Conservation (phyloP, 2,113 vertebrate genomes). For the Pterocles gutturalis region DNA sequence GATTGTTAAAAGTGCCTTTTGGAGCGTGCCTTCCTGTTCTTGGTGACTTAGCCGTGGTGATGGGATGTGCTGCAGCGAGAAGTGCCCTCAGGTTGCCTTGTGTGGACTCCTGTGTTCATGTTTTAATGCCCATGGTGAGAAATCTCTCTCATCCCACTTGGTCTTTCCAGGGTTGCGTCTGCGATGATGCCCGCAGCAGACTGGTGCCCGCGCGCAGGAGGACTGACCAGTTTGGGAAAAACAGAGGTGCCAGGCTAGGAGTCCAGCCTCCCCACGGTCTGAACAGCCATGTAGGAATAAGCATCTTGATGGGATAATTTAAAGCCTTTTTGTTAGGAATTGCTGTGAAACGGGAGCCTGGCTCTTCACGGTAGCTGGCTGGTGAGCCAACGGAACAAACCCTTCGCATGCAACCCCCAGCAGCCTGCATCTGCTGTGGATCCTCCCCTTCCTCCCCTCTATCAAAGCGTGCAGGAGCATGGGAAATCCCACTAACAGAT, state of each 20-base stretch:
- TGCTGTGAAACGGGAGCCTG: neutral
- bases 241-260: neutral
- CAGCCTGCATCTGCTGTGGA: neutral
- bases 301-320: neutral
- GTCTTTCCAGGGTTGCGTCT: neutral
- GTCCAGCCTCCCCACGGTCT: neutral
- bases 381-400: neutral
- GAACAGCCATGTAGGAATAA: neutral
- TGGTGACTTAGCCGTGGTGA: neutral
- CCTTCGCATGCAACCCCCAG: neutral
- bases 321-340: neutral
- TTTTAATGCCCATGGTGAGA: neutral
- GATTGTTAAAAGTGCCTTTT: neutral
- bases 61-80: neutral
- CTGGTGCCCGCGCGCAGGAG: neutral
- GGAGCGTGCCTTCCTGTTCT: neutral
- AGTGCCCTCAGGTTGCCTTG: neutral
- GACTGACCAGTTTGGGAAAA: neutral
- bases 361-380: neutral
- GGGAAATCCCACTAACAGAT: neutral
- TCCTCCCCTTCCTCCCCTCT: neutral
- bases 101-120: neutral
- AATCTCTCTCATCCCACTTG: neutral
- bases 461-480: neutral
- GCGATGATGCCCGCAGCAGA: neutral